These are phyloP conservation scores for Hepsetus odoe DNA, from an alignment of 2,113 vertebrate genomes.

Conservation along the genomic window DNA sequence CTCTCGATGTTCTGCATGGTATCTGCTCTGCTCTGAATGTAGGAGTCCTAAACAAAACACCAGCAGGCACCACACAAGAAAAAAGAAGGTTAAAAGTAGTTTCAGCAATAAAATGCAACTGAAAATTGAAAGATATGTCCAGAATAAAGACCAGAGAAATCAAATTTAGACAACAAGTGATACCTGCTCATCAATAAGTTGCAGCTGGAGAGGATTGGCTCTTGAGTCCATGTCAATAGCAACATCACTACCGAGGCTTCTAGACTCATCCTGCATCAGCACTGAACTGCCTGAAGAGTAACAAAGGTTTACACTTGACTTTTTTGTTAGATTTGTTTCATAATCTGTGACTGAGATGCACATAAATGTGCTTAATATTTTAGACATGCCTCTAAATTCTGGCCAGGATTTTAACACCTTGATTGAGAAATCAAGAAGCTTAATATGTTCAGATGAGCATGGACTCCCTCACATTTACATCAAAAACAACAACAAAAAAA, in stretches of 20 bases:
- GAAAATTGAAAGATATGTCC: not conserved
- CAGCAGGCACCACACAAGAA: not conserved
- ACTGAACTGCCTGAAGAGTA: conserved; percentile 77
- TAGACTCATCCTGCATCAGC: conserved; percentile 85
- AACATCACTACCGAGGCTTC: conserved; percentile 80
- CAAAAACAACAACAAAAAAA: no score
- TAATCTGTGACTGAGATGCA: not conserved
- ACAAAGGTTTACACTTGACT: conserved; percentile 62
- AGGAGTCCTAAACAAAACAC: conserved; percentile 79
- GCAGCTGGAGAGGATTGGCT: conserved; percentile 84
- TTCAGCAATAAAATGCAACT: not conserved
- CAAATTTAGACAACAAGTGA: no score
- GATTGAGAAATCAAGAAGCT: no score
- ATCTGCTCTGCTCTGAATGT: conserved; percentile 90
- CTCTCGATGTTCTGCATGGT: conserved; percentile 95
- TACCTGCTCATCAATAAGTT: conserved; percentile 92
- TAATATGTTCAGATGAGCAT: no score
- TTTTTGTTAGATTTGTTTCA: not conserved
- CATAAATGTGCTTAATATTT: conserved; percentile 16
- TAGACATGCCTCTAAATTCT: not conserved
- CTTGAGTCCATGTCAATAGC: conserved; percentile 87
- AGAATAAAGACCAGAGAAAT: not conserved
- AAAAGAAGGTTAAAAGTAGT: not conserved
- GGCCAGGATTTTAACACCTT: no score
- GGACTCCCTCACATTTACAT: no score